Conservation (phyloP, 2,888 invertebrate genomes). For the Clivina fossor region DNA sequence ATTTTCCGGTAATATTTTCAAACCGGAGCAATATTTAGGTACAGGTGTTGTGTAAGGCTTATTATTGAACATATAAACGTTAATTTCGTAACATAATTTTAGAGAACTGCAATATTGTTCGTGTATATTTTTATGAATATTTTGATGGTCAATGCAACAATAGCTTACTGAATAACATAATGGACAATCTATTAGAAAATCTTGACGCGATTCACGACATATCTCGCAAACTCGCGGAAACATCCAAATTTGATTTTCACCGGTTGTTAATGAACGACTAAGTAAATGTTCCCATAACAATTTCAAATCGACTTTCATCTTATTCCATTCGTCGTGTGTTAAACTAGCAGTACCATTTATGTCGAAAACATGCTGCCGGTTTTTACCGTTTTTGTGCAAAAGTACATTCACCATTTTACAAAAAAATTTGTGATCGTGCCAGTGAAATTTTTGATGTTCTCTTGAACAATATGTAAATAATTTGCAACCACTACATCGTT, state of each 20-base stretch:
- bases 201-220: conserved; percentile 38
- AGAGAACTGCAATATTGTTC: conserved; percentile 6
- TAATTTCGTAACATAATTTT: conserved; percentile 22
- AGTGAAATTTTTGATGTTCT: conserved; percentile 40
- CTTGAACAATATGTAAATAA: conserved; percentile 39
- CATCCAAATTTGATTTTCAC: conserved; percentile 46
- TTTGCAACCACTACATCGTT: conserved; percentile 40
- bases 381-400: conserved; percentile 14
- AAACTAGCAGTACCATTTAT: conserved; percentile 6
- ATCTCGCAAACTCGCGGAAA: conserved; percentile 45
- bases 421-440: conserved; percentile 37
- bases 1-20: conserved; percentile 7
- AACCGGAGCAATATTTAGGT: conserved; percentile 7
- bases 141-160: conserved; percentile 34
- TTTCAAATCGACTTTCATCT: conserved; percentile 34
- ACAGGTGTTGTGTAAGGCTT: conserved; percentile 5
- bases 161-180: conserved; percentile 35
- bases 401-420: conserved; percentile 35
- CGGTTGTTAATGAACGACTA: conserved; percentile 39
- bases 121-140: conserved; percentile 17
- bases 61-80: conserved; percentile 11
- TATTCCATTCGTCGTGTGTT: conserved; percentile 35
- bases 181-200: conserved; percentile 34
- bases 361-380: conserved; percentile 22
- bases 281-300: conserved; percentile 40